These are phyloP conservation scores for Pogonognathellus flavescens DNA, from an alignment of 1,140 invertebrate genomes.

Conservation along the genomic window DNA sequence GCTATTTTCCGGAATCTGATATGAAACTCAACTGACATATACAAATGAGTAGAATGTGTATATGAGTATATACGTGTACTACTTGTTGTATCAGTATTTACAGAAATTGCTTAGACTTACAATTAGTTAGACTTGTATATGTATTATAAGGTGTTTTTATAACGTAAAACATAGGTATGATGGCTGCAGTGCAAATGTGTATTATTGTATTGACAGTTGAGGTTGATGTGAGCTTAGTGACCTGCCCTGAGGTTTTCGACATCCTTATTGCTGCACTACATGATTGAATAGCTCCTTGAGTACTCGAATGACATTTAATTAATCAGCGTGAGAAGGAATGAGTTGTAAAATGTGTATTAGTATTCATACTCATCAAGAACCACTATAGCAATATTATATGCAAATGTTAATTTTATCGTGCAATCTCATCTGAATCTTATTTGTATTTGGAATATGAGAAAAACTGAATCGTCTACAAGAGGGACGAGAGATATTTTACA, in stretches of 20 bases:
- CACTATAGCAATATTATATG: no score
- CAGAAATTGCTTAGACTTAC: not conserved
- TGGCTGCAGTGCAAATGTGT: not conserved
- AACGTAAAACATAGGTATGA: not conserved
- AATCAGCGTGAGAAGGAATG: conserved; percentile 34
- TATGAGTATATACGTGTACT: not conserved
- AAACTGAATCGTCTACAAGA: not conserved
- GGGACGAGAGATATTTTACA: no score
- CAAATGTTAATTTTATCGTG: conserved; percentile 3
- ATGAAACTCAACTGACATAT: not conserved
- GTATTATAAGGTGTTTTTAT: not conserved
- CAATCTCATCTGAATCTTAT: not conserved
- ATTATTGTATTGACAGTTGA: not conserved
- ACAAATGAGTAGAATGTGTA: not conserved
- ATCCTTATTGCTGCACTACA: conserved; percentile 15
- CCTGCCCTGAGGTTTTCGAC: conserved; percentile 35
- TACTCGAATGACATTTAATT: not conserved
- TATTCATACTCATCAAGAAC: not conserved
- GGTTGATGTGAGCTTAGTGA: not conserved
- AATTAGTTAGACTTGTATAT: not conserved
- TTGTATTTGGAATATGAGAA: conserved; percentile 36
- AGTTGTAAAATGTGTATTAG: not conserved
- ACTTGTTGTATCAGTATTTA: not conserved
- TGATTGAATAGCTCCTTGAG: not conserved
- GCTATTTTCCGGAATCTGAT: conserved; percentile 41